Evolutionary conservation across 23 tunicate genomes (phyloP), one percentile per base, ranked within the genome.

Genomic region (Halocynthia roretzi): DNA sequence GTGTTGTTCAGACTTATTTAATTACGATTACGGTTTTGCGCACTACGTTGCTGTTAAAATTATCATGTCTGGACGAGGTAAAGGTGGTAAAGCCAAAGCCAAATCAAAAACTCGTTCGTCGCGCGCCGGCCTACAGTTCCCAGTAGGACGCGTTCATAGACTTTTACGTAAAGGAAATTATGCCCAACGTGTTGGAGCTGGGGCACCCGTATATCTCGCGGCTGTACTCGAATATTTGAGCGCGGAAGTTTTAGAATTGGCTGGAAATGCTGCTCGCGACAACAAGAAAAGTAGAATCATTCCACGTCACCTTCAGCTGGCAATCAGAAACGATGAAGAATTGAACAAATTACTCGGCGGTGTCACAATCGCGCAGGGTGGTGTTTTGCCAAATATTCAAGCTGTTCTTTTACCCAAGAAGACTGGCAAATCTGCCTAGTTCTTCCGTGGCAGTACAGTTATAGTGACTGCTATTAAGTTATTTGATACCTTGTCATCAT

Each of bases 201-300:
- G 85, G 10, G 85, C 85, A 12, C 85, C 81, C 17, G 85, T 81
- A 9, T 81, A 81, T 22, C 61, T 72, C 49, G 80, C 85, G 5
- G 80, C 80, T 19, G 80, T 61, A 31, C 72, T 80, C 15, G 83
- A 80, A 51, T 69, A 80, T 49, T 54, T 80, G 61, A 48, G 76
- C 68, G 75, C 75, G 54, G 83, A 80, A 50, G 78, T 80, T 49
- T 49, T 80, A 17, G 79, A 80, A 80, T 51, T 80, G 64, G 83
- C 83, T 14, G 78, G 81, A 63, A 77, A 77, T 19, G 81, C 81
- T 44, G 71, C 81, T 62, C 81, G 71, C 8, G 81, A 77, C 50
- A 71, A 80, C 79, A 80, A 80, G 64, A 71, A 80, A 49, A 22
- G 63, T 8, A 54, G 83, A 71, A 80, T 80, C 49, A 80, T 80